phyloP scores from a whole-genome alignment of 2,113 vertebrate species.

The Larimichthys crocea region DNA sequence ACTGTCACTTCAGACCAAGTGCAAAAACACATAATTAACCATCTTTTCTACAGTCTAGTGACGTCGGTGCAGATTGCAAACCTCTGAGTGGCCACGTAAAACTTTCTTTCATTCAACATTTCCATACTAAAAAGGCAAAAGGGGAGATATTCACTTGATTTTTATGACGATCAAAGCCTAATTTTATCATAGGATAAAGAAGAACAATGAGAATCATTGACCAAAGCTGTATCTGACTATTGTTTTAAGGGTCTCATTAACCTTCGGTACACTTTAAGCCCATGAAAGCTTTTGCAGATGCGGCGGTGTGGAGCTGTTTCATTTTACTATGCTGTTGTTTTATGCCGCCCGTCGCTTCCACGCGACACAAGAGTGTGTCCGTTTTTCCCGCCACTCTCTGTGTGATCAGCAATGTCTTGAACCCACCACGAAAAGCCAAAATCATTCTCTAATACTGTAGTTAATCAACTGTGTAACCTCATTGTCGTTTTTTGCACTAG shows the following conservation, averaged over 20 bases:
- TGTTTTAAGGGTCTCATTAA: not conserved
- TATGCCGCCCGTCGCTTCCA: slow-evolving; percentile 31
- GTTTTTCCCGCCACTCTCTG: slow-evolving; percentile 3
- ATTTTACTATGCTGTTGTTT: slow-evolving; percentile 34
- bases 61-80: too few species aligned
- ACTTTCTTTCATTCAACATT: too few species aligned
- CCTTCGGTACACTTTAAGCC: slow-evolving; percentile 19
- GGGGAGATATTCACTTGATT: too few species aligned
- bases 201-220: not conserved
- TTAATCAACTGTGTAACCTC: slow-evolving; percentile 91
- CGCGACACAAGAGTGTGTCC: not conserved
- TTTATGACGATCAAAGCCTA: not conserved
- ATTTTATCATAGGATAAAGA: not conserved
- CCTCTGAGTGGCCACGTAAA: too few species aligned
- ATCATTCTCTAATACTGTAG: slow-evolving; percentile 84
- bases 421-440: slow-evolving; percentile 74
- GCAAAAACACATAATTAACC: not conserved
- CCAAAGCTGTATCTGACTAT: not conserved
- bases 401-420: slow-evolving; percentile 37
- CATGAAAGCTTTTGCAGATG: not conserved
- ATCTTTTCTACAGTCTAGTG: too few species aligned
- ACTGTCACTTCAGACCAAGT: too few species aligned
- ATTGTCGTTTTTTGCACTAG: slow-evolving; percentile 92
- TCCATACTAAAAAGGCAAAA: not conserved
- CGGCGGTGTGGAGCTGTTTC: slow-evolving; percentile 13